Base-by-base conservation (phyloP, 2,888 invertebrate species). In the Coremacera marginata region DNA sequence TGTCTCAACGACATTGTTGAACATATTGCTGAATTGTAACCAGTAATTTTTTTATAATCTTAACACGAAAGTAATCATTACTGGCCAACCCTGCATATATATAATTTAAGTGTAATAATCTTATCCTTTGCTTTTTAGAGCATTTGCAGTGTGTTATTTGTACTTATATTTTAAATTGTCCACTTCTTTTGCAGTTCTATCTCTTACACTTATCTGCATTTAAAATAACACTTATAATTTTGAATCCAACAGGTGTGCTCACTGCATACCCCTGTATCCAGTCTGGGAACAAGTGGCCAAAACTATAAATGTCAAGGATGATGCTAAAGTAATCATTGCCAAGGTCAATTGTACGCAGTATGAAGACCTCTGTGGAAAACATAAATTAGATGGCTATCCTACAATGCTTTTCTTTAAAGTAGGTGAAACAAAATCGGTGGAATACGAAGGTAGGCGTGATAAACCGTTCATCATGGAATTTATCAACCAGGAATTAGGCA, bases 291-390 rank as follows among this genome's bases (percentile, higher is more conserved):
- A 95, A 80, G 89, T 98, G 63, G 97, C 95, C 0, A 92, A 93
- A 74, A 92, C 93, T 57, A 93, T 94, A 85, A 92, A 93, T 71
- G 84, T 87, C 65, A 91, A 92, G 82, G 93, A 94, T 81, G 91
- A 92, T 27, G 91, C 92, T 68, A 85, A 86, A 82, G 93, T 96
- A 52, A 92, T 92, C 77, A 93, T 97, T 80, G 94, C 94, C 16
- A 95, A 96, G 89, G 92, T 98, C 37, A 97, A 98, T 88, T 98
- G 98, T 84, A 94, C 96, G 70, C 92, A 93, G 81, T 92, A 94
- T 86, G 92, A 93, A 80, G 90, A 92, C 16, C 90, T 95, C 2
- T 98, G 98, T 88, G 92, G 92, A 71, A 92, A 93, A 81, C 94
- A 94, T 86, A 94, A 95, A 82, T 93, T 98, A 63, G 94, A 88